Base-by-base conservation (phyloP, 1,140 invertebrate genomes). In the Aplysia californica region DNA sequence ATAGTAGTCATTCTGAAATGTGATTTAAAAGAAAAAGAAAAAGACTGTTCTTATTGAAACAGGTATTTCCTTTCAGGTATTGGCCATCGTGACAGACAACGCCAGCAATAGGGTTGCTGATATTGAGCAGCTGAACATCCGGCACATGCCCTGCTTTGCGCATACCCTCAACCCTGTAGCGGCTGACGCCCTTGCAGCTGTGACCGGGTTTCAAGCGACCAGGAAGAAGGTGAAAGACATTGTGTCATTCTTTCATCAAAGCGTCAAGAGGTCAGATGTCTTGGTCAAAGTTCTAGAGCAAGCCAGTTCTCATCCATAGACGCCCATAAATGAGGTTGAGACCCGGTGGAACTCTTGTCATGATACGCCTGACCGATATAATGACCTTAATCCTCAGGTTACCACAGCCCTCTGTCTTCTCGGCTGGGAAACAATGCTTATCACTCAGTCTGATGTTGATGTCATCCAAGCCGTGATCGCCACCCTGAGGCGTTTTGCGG, bases 51-150 rank as follows among this genome's bases (percentile, higher is more conserved):
- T n/a, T n/a, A n/a, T n/a, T n/a, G n/a, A n/a, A n/a, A n/a, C n/a
- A n/a, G n/a, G n/a, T n/a, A n/a, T n/a, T n/a, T n/a, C n/a, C n/a
- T n/a, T n/a, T n/a, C n/a, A 50, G 44, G 44, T 50, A n/a, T 20
- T 61, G 10, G 65, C 65, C 15, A 6, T 67, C 18, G 65, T 67
- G 20, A 67, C 65, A 5, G 65, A 67, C 65, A 67, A 67, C 36
- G 65, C 65, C 5, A 67, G 65, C 23, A 67, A 67, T 23, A 67
- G 29, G 65, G 23, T 67, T 29, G 23, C 35, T 18, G 65, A 23
- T 36, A 33, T 31, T 33, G 15, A 15, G 15, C 15, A 33, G 15
- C 4, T 38, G 20, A 36, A 67, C 5, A 23, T 36, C 18, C 20
- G 15, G 4, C 65, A 67, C 31, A 31, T 36, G 15, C 29, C 29